Base-by-base conservation (phyloP, 2,888 invertebrate genomes). In the Eupithecia centaureata region DNA sequence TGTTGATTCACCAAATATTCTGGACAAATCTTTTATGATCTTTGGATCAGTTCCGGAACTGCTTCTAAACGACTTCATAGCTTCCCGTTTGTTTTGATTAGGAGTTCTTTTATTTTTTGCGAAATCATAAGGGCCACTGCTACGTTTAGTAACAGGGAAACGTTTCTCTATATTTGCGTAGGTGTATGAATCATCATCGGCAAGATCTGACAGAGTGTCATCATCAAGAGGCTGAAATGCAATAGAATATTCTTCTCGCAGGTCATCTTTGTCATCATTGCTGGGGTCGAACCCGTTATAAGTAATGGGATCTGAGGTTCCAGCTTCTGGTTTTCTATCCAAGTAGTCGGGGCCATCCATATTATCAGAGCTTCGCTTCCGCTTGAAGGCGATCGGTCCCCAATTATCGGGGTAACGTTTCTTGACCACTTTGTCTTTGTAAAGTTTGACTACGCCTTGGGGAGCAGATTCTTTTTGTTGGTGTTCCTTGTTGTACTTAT, bases 101-200 rank as follows among this genome's bases (percentile, higher is more conserved):
- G 81, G 78, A 2, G 76, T 81, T 77, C 89, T 92, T 73, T 87
- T 88, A 73, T 83, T 89, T 33, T 77, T 76, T 58, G 82, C 85
- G 30, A 83, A 80, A 63, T 81, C 84, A 69, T 77, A 89, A 18
- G 82, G 86, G 18, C 89, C 91, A 71, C 94, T 94, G 61, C 96
- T 96, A 1, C 96, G 92, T 82, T 96, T 96, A 3, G 95, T 87
- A 0, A 96, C 95, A 0, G 95, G 95, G 78, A 95, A 96, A 4
- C 95, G 93, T 86, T 96, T 96, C 75, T 92, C 92, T 22, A 89
- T 81, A 10, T 82, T 77, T 62, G 90, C 91, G 66, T 90, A 93
- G 1, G 88, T 77, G 73, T 89, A 92, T 70, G 88, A 90, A 70
- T 91, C 90, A 61, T 92, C 90, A 73, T 92, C 90, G 13, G 85